Evolutionary conservation across 2,113 vertebrate genomes (phyloP), one percentile per base, ranked within the genome.

Genomic region (Clarias batrachus): DNA sequence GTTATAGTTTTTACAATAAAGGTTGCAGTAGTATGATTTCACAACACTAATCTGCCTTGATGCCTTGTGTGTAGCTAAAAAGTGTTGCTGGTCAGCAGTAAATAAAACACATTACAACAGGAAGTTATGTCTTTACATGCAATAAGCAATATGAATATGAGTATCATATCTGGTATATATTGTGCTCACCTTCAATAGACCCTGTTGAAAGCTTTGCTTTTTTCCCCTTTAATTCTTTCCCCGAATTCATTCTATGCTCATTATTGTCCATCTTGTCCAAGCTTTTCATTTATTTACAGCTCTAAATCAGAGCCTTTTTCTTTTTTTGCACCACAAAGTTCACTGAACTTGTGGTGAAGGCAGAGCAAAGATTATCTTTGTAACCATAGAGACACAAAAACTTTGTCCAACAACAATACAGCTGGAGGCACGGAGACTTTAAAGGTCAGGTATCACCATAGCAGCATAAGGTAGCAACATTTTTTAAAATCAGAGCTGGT

Each of bases 311-410:
- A 21, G 12, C 6, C 48, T 48, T 14, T 68, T 19, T 12, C 13
- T 10, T 16, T 77, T 27, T 62, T 80, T 60, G 10, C 10, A 60
- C 17, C 78, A 80, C 17, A 71, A 71, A 76, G 60, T 79, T 54
- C n/a, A 66, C 60, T 77, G 57, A 57, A 87, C 30, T 48, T 8
- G 27, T 68, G 9, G 10, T 30, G 14, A 66, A 60, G 79, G 52
- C 41, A 60, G 83, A 85, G 37, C 16, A 57, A 83, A 59, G 48
- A 60, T 62, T 62, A 7, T 81, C 70, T 81, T 85, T 52, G 85
- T 83, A 81, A 83, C 82, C 80, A 90, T 62, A 83, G 87, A 74
- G 83, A 90, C 81, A 7, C 13, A 59, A 30, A 81, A 63, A 62
- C 66, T 66, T 19, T 86, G 82, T 33, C 54, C 88, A 89, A 85